Evolutionary conservation across 1,140 invertebrate genomes (phyloP).

Genomic region (Atta colombica): DNA sequence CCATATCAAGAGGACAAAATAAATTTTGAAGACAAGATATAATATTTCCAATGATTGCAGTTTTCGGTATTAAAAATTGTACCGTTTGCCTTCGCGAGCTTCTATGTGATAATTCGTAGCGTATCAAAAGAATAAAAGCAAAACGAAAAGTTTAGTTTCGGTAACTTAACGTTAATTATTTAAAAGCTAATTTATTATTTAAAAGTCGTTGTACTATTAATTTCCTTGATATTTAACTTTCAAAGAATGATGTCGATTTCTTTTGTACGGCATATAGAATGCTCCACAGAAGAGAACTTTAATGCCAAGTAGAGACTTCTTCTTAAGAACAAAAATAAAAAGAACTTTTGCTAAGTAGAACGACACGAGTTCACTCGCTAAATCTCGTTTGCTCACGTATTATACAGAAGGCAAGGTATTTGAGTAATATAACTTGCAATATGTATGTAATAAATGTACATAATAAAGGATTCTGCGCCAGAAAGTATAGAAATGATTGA

Average conservation of each 20-base stretch:
- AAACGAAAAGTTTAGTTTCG: background rate
- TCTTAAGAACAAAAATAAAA: conserved; percentile 41
- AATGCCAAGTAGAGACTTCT: conserved; percentile 55
- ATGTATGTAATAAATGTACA: background rate
- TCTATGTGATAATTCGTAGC: background rate
- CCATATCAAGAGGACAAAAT: background rate
- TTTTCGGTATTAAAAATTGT: background rate
- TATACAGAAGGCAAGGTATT: conserved; percentile 26
- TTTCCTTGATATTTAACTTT: conserved; percentile 1
- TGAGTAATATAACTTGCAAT: background rate
- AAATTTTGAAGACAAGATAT: background rate
- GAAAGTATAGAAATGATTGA: background rate
- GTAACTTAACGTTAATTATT: conserved; percentile 29
- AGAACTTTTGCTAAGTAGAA: conserved; percentile 18
- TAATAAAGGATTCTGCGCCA: background rate
- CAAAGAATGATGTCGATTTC: background rate
- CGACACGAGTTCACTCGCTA: conserved; percentile 5
- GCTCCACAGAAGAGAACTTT: conserved; percentile 36
- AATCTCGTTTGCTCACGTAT: conserved; percentile 20
- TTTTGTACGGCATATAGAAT: conserved; percentile 7
- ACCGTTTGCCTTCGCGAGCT: background rate
- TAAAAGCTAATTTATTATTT: background rate
- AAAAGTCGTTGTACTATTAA: conserved; percentile 9
- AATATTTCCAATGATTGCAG: background rate
- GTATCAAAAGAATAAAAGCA: background rate